A percentile compares a stretch with the other conserved stretches of the same genome.
phyloP scores from a whole-genome alignment of 2,113 vertebrate genomes.

The Cyphomyrus discorhynchus region DNA sequence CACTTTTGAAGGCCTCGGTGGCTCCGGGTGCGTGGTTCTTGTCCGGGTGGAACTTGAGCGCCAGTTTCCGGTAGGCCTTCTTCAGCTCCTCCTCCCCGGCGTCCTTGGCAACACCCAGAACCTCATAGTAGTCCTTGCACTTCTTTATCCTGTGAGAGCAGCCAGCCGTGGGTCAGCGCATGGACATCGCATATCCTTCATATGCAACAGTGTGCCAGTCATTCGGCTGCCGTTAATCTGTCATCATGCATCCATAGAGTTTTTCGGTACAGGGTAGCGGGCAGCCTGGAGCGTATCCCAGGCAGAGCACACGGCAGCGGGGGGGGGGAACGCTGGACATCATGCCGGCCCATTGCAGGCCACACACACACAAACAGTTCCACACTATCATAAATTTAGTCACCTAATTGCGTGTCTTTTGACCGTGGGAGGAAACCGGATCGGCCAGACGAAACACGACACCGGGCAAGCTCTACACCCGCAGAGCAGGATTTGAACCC shows the following conservation, averaged over 20 bases:
- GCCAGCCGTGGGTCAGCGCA: not conserved
- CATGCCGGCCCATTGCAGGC: not conserved
- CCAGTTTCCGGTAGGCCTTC: constrained; percentile 92
- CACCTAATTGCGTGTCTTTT: not conserved
- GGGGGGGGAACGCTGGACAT: not conserved
- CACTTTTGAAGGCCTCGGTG: constrained; percentile 98
- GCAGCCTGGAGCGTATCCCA: not conserved
- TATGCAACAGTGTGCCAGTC: not conserved
- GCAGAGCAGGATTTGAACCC: not conserved
- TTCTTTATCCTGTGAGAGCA: constrained; percentile 78
- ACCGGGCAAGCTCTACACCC: not conserved
- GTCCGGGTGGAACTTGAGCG: constrained; percentile 95
- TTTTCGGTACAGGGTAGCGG: not conserved
- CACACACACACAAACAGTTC: not conserved
- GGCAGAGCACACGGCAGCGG: not conserved
- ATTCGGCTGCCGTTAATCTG: not conserved
- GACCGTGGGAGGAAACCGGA: not conserved
- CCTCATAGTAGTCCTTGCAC: constrained; percentile 94
- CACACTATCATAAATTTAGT: not conserved
- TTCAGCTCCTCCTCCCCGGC: constrained; percentile 90
- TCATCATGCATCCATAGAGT: not conserved
- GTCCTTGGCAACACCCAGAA: constrained; percentile 84
- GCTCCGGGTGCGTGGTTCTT: constrained; percentile 95
- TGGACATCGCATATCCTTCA: not conserved
- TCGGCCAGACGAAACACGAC: not conserved